Evolutionary conservation across 2,113 vertebrate species (phyloP), one percentile per base, ranked within the genome.

Genomic region (Tetrax tetrax): DNA sequence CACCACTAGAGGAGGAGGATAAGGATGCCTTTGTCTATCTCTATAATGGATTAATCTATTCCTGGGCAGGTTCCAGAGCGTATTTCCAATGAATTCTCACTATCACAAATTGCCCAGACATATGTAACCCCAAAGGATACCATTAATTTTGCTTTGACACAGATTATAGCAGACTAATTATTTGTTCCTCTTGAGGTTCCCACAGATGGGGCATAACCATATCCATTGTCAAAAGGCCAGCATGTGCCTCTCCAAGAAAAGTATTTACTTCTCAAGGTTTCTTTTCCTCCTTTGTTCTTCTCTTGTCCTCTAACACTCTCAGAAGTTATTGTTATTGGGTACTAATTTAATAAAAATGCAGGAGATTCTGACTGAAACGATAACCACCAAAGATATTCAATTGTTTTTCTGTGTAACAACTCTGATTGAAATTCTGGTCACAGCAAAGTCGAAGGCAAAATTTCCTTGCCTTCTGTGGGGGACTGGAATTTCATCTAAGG

Each of bases 291-390:
- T 90, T 89, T 93, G 80, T 84, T 83, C 80, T 92, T 63, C 63
- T 38, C 4, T 78, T 93, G 86, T 90, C 92, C 92, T 90, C 83
- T 92, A 92, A 75, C 35, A 37, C 27, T 65, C 84, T 72, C 66
- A 91, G 70, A 90, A 96, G 57, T 83, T 96, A 88, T 54, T 90
- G 59, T 90, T 94, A 90, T 88, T 81, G 82, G 60, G 38, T 47
- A 75, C 76, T 96, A 96, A 95, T 96, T 94, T 87, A 96, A 94
- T 94, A 94, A 95, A 90, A 96, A 94, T 64, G 56, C 56, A 90
- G 76, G 33, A 60, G 79, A 89, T 88, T 91, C 93, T 92, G 79
- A 81, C 88, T 94, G 85, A 91, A 95, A 95, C 93, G 31, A 91
- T 90, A 95, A 96, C 79, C 23, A 90, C 68, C 43, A 86, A 88